Evolutionary conservation across 1,140 invertebrate species (phyloP).

Genomic region (Coboldia fuscipes): DNA sequence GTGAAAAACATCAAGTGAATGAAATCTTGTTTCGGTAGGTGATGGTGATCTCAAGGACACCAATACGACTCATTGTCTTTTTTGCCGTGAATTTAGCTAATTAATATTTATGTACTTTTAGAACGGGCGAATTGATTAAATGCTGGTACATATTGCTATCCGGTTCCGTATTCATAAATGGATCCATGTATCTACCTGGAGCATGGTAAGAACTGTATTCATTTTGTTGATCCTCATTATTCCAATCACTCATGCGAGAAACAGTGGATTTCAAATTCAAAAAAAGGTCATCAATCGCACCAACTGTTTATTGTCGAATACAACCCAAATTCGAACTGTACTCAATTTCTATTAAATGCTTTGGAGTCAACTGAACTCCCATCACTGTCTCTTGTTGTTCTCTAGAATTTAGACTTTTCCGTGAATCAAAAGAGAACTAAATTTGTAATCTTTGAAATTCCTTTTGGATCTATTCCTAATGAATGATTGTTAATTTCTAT

Average conservation of each 20-base stretch:
- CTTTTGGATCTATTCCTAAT: too few species aligned
- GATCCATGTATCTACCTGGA: constrained; percentile 64
- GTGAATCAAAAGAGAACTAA: too few species aligned
- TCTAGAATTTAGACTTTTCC: too few species aligned
- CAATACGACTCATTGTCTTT: constrained; percentile 7
- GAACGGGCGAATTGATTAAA: constrained; percentile 54
- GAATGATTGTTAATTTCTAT: too few species aligned
- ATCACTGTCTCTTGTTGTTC: too few species aligned
- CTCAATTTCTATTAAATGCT: too few species aligned
- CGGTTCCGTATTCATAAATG: constrained; percentile 76
- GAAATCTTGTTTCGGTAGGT: constrained; percentile 64
- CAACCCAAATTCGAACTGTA: too few species aligned
- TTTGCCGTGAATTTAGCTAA: neutral
- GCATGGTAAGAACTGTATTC: constrained; percentile 39
- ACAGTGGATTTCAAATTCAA: too few species aligned
- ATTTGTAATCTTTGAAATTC: too few species aligned
- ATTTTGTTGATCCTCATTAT: constrained; percentile 5
- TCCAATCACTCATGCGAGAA: neutral
- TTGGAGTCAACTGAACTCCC: too few species aligned
- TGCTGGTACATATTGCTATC: constrained; percentile 72
- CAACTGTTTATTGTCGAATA: neutral
- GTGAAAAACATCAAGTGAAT: constrained; percentile 53
- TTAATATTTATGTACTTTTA: constrained; percentile 15
- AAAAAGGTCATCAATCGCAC: neutral
- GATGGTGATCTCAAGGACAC: constrained; percentile 4